Base-by-base conservation (phyloP, 2,797 vertebrate species). In the Tragopan temminckii region DNA sequence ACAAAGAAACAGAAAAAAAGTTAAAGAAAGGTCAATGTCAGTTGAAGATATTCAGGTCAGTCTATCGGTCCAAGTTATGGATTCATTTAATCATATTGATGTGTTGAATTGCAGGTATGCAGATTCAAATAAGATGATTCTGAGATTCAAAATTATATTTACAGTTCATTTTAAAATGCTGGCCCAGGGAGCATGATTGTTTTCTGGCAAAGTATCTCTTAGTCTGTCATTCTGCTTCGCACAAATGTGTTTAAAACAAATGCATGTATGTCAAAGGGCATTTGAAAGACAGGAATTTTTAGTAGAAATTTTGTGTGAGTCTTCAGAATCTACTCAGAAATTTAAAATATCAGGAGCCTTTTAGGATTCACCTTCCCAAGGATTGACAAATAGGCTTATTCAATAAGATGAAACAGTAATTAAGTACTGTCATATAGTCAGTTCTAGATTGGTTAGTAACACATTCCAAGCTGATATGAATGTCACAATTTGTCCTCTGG, bases 151-250 rank as follows among this genome's bases (percentile, higher is more conserved):
- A 42, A 31, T 21, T 63, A 20, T 42, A 31, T 63, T 42, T 42
- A 63, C 61, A 63, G 18, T 31, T 77, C 67, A 18, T 82, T 74
- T 88, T 68, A 48, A 91, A 88, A 71, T 29, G 6, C 3, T 80
- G 13, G 5, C 24, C 43, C 48, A 7, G 29, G n/a, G 50, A 77
- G 74, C 61, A 70, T 18, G 7, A 18, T 29, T 82, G 13, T 25
- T 87, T 7, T 33, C 10, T 61, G 48, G 52, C 79, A n/a, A 93
- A 89, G 24, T 20, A 38, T 78, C 7, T 9, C 1, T 69, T 25
- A 55, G 43, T 43, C 35, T 45, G n/a, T 45, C 24, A 43, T 42
- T 48, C 5, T 64, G 59, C 27, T 33, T 74, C 31, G 15, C 64
- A 59, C 14, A 74, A 76, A 11, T 45, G 16, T 4, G 5, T 67